Evolutionary conservation across 2,113 vertebrate species (phyloP), one percentile per base, ranked within the genome.

Genomic region (Triplophysa tibetana): DNA sequence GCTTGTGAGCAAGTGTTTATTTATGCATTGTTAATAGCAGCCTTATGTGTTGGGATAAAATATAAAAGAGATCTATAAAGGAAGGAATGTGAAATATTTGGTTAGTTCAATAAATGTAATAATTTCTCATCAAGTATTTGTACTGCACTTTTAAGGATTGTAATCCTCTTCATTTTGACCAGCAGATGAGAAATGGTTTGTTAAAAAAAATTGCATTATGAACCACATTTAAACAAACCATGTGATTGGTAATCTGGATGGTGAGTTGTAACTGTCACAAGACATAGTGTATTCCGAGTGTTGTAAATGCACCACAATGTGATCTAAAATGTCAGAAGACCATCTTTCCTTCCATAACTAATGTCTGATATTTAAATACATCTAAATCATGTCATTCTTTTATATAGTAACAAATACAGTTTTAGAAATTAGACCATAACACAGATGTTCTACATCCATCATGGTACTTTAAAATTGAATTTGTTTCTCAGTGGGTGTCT

Each of bases 101-200:
- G 1, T 50, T 73, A 23, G 67, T 73, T 61, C 23, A 85, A 86
- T 91, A 66, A 91, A 91, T 90, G 87, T 89, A 87, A 85, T 70
- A 72, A 83, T 91, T 86, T 85, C 43, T 75, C 84, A 17, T 17
- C 56, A 41, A 19, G 12, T 17, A n/a, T 70, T 41, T 72, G 17
- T 74, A 50, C 63, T 62, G 58, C 77, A 75, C 76, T 74, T 50
- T 29, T 52, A 43, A 19, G 33, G 38, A 50, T 14, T 52, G 41
- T 43, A 26, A 60, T 2, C 2, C 3, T 17, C 38, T 24, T 61
- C 70, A 43, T 52, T 19, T 3, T 41, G 52, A 19, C 1, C 26
- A 69, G 48, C 52, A 19, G 79, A 43, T 23, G 50, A 78, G 16
- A 33, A 33, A 33, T 33, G 3, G 33, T 5, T 33, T 4, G 33